Conservation (phyloP, 2,888 invertebrate genomes). For the Cephonodes hylas region DNA sequence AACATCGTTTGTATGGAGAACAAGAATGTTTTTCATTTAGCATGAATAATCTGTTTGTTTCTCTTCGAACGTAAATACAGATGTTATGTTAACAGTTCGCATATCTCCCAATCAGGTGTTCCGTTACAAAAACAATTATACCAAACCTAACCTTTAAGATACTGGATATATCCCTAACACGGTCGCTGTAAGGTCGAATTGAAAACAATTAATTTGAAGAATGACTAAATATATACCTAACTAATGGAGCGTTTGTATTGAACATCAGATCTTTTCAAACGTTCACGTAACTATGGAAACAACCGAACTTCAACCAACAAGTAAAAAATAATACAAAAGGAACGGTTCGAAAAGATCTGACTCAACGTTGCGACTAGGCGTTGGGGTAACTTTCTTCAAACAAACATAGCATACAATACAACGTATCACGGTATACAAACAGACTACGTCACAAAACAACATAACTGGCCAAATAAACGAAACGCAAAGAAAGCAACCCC, state of each 20-base stretch:
- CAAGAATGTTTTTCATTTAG: background rate
- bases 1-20: background rate
- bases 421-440: slow-evolving; percentile 47
- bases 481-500: slow-evolving; percentile 65
- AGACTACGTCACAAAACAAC: slow-evolving; percentile 55
- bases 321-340: slow-evolving; percentile 33
- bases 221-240: slow-evolving; percentile 77
- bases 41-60: background rate
- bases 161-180: slow-evolving; percentile 31
- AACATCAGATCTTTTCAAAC: slow-evolving; percentile 66
- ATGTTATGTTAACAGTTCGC: background rate
- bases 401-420: slow-evolving; percentile 53
- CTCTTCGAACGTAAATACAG: background rate
- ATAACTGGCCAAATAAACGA: slow-evolving; percentile 20
- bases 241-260: slow-evolving; percentile 77
- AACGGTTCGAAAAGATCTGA: slow-evolving; percentile 60
- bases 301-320: slow-evolving; percentile 33
- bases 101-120: slow-evolving; percentile 9
- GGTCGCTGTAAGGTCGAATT: slow-evolving; percentile 65
- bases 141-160: slow-evolving; percentile 49
- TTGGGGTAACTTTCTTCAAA: slow-evolving; percentile 67
- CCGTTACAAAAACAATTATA: slow-evolving; percentile 13
- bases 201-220: slow-evolving; percentile 70
- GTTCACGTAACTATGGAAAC: slow-evolving; percentile 27
- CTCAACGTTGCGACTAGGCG: slow-evolving; percentile 72